A percentile compares a stretch with the other conserved stretches of the same genome.
Conservation (phyloP, 1,140 invertebrate genomes). For the Drosophila pectinifera region DNA sequence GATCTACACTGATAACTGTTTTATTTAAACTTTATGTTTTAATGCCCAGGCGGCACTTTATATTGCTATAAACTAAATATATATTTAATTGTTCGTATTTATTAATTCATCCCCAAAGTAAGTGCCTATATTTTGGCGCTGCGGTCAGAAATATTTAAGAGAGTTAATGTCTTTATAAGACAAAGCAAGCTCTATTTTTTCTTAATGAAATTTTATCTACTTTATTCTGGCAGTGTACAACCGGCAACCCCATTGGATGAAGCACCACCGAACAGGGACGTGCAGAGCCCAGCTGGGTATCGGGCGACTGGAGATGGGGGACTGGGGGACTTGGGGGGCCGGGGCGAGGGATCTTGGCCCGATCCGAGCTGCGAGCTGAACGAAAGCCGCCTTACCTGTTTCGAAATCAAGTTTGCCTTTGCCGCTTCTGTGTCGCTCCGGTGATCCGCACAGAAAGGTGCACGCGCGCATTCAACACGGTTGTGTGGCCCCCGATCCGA, state of each 20-base stretch:
- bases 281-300: conserved; percentile 33
- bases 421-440: conserved; percentile 80
- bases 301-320: conserved; percentile 12
- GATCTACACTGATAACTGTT: too few species aligned
- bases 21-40: too few species aligned
- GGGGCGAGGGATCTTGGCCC: conserved; percentile 16
- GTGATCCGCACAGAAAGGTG: conserved; percentile 82
- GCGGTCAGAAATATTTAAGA: background rate
- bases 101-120: background rate
- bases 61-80: too few species aligned
- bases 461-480: conserved; percentile 81
- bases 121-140: background rate
- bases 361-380: conserved; percentile 65
- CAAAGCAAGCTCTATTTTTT: background rate
- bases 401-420: conserved; percentile 82
- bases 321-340: conserved; percentile 27
- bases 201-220: too few species aligned
- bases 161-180: background rate
- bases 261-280: conserved; percentile 9
- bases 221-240: conserved; percentile 42
- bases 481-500: conserved; percentile 62
- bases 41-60: too few species aligned
- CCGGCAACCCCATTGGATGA: conserved; percentile 64
- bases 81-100: too few species aligned
- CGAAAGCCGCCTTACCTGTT: conserved; percentile 82